These are phyloP conservation scores for Pipra filicauda DNA, from an alignment of 2,113 vertebrate genomes.

Conservation along the genomic window DNA sequence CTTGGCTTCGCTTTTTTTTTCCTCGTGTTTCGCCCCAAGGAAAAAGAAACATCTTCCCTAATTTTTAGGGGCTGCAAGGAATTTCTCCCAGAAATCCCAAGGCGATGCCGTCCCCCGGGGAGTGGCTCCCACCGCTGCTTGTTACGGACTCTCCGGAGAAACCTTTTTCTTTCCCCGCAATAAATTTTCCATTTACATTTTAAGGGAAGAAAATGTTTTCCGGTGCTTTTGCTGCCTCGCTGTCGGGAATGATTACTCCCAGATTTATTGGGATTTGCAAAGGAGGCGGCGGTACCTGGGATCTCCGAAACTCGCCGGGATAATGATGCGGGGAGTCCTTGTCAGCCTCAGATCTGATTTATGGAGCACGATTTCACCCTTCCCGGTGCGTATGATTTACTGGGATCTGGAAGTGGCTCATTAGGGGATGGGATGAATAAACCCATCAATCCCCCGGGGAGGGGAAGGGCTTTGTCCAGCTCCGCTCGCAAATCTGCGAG, in stretches of 20 bases:
- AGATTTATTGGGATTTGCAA: slow-evolving; percentile 26
- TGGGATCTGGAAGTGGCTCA: slow-evolving; percentile 4
- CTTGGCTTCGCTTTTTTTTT: neutral
- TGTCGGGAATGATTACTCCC: slow-evolving; percentile 44
- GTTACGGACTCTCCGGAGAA: neutral
- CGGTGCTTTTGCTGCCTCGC: neutral
- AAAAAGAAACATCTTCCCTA: neutral
- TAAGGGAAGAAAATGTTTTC: slow-evolving; percentile 40
- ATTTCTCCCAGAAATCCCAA: neutral
- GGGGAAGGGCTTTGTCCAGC: neutral
- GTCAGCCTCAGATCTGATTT: slow-evolving; percentile 26
- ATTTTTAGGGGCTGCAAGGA: neutral
- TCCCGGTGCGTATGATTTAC: slow-evolving; percentile 10
- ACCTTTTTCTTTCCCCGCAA: neutral
- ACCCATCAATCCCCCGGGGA: neutral
- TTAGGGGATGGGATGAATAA: slow-evolving; percentile 3
- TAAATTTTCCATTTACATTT: slow-evolving; percentile 28
- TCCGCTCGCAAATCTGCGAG: neutral
- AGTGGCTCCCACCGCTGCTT: neutral
- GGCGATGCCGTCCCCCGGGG: neutral
- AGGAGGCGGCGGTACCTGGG: neutral
- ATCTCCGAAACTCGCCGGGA: neutral
- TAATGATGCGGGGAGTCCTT: neutral
- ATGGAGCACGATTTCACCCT: neutral
- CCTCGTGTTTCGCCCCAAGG: neutral